Conservation (phyloP, 2,797 vertebrate genomes). For the Muscicapa comitata region DNA sequence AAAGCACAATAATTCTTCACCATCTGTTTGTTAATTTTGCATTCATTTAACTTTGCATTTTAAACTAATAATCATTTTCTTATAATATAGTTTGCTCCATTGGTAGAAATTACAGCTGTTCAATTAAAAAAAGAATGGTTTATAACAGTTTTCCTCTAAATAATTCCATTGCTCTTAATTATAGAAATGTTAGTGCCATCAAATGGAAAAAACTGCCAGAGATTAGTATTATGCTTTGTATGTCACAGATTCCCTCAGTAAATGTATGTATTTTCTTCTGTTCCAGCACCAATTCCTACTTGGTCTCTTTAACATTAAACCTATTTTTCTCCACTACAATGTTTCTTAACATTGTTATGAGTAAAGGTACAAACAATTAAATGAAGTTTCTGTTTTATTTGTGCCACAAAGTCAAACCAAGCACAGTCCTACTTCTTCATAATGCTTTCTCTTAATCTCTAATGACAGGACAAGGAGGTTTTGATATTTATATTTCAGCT, state of each 20-base stretch:
- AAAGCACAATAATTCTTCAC: constrained; percentile 70
- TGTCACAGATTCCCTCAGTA: neutral
- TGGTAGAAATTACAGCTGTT: constrained; percentile 63
- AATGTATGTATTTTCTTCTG: constrained; percentile 13
- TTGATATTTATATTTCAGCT: neutral
- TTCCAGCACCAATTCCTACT: neutral
- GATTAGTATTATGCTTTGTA: neutral
- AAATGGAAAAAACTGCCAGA: constrained; percentile 13
- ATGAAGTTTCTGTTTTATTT: neutral
- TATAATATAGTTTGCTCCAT: constrained; percentile 58
- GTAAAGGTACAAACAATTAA: neutral
- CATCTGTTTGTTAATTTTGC: constrained; percentile 78
- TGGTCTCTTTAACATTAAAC: neutral
- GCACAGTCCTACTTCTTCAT: neutral
- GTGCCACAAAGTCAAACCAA: neutral
- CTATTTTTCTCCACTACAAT: neutral
- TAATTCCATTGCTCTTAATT: constrained; percentile 64
- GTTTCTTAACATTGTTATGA: neutral
- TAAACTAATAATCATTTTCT: constrained; percentile 73
- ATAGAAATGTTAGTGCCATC: constrained; percentile 35
- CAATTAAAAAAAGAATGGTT: constrained; percentile 54
- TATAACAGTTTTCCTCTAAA: constrained; percentile 46
- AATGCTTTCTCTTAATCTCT: neutral
- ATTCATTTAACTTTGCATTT: constrained; percentile 73
- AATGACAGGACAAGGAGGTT: neutral